A percentile compares a stretch with the other conserved stretches of the same genome.
Evolutionary conservation across 2,113 vertebrate species (phyloP).

Genomic region (Carassius gibelio): DNA sequence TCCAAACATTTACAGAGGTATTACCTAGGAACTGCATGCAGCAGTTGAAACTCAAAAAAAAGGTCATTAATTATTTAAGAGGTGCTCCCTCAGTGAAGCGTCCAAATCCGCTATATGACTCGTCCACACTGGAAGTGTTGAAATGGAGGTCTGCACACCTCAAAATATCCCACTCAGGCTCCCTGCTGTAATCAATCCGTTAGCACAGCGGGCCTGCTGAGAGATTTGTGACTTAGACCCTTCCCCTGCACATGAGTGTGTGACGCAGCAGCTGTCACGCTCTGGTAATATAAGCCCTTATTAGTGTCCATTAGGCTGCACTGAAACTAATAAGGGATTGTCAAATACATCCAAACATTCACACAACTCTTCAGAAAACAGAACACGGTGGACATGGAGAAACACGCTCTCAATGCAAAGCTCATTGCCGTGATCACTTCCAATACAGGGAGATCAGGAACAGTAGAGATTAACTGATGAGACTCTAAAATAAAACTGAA

Average conservation of each 20-base stretch:
- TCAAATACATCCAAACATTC: constrained; percentile 82
- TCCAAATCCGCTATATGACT: constrained; percentile 46
- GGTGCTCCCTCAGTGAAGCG: constrained; percentile 50
- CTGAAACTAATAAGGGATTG: constrained; percentile 90
- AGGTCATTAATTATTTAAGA: constrained; percentile 64
- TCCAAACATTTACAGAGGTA: constrained; percentile 18
- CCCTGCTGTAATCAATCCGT: constrained; percentile 75
- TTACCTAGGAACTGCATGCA: constrained; percentile 44
- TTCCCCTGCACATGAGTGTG: constrained; percentile 62
- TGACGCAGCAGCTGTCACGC: constrained; percentile 85
- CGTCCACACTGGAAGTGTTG: constrained; percentile 47
- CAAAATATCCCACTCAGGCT: constrained; percentile 60
- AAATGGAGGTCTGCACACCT: constrained; percentile 50
- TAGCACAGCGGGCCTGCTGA: constrained; percentile 74
- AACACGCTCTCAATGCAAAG: constrained; percentile 44
- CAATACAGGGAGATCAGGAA: constrained; percentile 23
- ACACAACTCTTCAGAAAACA: constrained; percentile 72
- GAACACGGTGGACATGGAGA: constrained; percentile 51
- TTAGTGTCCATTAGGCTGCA: constrained; percentile 82
- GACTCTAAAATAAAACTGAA: background rate
- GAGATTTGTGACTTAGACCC: constrained; percentile 61
- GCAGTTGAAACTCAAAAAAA: constrained; percentile 46
- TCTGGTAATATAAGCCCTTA: constrained; percentile 84
- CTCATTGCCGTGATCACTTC: constrained; percentile 17
- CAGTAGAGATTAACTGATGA: constrained; percentile 2